phyloP scores from a whole-genome alignment of 2,888 invertebrate genomes.

The Apamea epomidion region DNA sequence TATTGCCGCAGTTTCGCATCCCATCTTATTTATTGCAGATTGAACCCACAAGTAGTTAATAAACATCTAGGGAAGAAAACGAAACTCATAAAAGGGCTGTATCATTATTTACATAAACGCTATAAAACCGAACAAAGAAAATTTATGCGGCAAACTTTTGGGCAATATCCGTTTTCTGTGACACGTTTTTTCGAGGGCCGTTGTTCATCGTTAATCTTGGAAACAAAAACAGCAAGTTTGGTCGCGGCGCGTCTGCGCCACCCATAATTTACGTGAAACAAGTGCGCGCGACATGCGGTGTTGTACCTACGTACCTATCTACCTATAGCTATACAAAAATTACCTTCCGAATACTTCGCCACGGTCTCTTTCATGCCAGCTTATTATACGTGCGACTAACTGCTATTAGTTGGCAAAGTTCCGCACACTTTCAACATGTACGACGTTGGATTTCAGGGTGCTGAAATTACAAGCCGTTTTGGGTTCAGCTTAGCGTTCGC shows the following conservation, averaged over 20 bases:
- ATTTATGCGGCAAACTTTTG: constrained; percentile 86
- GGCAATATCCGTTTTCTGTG: constrained; percentile 87
- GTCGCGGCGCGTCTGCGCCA: constrained; percentile 79
- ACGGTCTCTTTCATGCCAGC: constrained; percentile 50
- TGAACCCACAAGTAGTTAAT: constrained; percentile 69
- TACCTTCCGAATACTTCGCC: constrained; percentile 67
- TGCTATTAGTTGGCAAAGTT: constrained; percentile 63
- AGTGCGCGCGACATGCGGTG: constrained; percentile 86
- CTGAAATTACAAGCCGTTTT: constrained; percentile 49
- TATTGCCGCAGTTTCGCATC: constrained; percentile 58
- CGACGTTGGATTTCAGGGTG: constrained; percentile 47
- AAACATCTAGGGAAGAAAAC: constrained; percentile 67
- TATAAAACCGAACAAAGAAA: constrained; percentile 83
- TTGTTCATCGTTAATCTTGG: constrained; percentile 89
- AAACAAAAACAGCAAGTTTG: constrained; percentile 89
- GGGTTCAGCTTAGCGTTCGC: constrained; percentile 32
- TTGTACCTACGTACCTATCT: constrained; percentile 62
- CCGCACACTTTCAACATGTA: constrained; percentile 45
- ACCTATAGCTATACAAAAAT: constrained; percentile 72
- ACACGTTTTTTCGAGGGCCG: constrained; percentile 87
- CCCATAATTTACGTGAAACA: constrained; percentile 85
- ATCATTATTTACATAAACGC: constrained; percentile 84
- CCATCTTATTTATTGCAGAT: constrained; percentile 64
- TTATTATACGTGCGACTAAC: constrained; percentile 57
- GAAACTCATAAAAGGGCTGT: constrained; percentile 78